Percentiles rank a stretch among this genome's conserved stretches.
These are phyloP conservation scores for Macaria liturata DNA, from an alignment of 2,888 invertebrate genomes.

Conservation along the genomic window DNA sequence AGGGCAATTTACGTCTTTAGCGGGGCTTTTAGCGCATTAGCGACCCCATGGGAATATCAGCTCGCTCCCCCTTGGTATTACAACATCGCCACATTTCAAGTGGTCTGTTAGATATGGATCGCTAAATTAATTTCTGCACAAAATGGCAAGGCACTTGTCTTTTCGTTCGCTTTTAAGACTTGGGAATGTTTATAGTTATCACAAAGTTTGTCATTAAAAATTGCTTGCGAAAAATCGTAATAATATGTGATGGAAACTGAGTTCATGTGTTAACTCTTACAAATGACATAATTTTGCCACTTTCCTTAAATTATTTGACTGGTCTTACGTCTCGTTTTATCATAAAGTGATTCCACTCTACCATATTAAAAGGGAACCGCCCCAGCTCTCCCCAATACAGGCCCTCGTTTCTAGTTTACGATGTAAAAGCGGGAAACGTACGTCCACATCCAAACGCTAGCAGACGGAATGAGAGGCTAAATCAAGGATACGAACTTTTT, in stretches of 20 bases:
- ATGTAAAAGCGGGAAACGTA: conserved; percentile 9
- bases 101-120: conserved; percentile 33
- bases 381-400: conserved; percentile 3
- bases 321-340: too few species aligned
- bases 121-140: background rate
- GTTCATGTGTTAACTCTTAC: too few species aligned
- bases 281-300: too few species aligned
- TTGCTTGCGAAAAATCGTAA: too few species aligned
- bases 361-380: conserved; percentile 3
- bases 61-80: conserved; percentile 37
- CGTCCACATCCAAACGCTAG: background rate
- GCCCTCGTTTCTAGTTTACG: conserved; percentile 12
- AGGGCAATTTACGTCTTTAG: conserved; percentile 60
- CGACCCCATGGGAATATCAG: conserved; percentile 54
- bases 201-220: too few species aligned
- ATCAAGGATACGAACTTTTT: conserved; percentile 14
- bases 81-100: conserved; percentile 41
- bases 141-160: too few species aligned
- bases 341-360: background rate
- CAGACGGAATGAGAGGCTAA: conserved; percentile 10
- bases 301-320: too few species aligned
- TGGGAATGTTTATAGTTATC: too few species aligned
- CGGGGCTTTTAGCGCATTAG: conserved; percentile 49
- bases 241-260: too few species aligned
- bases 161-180: too few species aligned